A percentile compares a stretch with the other conserved stretches of the same genome.
Evolutionary conservation across 2,888 invertebrate species (phyloP).

Genomic region (Morpho achilles): DNA sequence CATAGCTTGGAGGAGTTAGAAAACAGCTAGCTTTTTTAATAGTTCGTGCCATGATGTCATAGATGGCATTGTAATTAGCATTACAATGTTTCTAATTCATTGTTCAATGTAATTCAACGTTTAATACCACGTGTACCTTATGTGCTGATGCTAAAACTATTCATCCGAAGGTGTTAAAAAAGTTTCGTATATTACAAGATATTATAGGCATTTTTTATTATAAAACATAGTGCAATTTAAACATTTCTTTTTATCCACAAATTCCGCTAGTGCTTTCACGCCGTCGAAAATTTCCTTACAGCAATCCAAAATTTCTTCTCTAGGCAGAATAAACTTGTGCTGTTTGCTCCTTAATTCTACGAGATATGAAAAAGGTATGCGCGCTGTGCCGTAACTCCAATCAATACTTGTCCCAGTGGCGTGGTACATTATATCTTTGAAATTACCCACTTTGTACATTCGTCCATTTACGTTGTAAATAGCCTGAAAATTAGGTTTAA

Average conservation of each 20-base stretch:
- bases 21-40: too few species aligned
- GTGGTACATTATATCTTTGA: slow-evolving; percentile 66
- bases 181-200: background rate
- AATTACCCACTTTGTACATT: slow-evolving; percentile 70
- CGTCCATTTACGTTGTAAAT: slow-evolving; percentile 59
- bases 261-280: slow-evolving; percentile 51
- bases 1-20: too few species aligned
- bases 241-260: slow-evolving; percentile 54
- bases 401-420: slow-evolving; percentile 69
- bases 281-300: slow-evolving; percentile 56
- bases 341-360: slow-evolving; percentile 60
- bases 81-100: too few species aligned
- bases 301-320: slow-evolving; percentile 54
- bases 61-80: too few species aligned
- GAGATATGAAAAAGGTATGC: slow-evolving; percentile 65
- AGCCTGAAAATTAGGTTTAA: slow-evolving; percentile 45
- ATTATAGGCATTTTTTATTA: slow-evolving; percentile 22
- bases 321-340: slow-evolving; percentile 55
- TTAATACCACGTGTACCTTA: too few species aligned
- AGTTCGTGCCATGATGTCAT: too few species aligned
- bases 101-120: too few species aligned
- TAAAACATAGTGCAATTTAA: slow-evolving; percentile 41
- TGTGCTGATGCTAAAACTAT: background rate
- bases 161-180: background rate
- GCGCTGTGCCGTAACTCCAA: slow-evolving; percentile 68